Percentiles rank a stretch among this genome's conserved stretches.
Conservation (phyloP, 2,888 invertebrate species). For the Timandra comae region DNA sequence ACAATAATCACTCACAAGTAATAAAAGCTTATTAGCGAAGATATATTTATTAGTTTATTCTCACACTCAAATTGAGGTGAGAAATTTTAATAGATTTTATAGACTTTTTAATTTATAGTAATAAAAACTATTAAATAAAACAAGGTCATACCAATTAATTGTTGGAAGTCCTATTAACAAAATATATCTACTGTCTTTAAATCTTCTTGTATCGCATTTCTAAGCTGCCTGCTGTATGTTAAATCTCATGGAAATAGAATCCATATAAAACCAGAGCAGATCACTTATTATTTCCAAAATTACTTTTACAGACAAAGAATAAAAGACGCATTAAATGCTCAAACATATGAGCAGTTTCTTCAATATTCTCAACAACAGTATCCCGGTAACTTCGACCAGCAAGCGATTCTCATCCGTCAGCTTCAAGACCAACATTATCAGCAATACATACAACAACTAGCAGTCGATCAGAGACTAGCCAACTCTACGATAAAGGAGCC, state of each 20-base stretch:
- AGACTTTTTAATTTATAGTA: too few relatives aligned
- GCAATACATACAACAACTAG: slow-evolving; percentile 98
- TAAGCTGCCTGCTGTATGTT: too few relatives aligned
- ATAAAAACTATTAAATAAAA: too few relatives aligned
- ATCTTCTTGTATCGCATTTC: too few relatives aligned
- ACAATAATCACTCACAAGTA: too few relatives aligned
- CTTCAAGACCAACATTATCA: slow-evolving; percentile 99
- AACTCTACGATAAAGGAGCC: slow-evolving; percentile 48
- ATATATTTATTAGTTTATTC: too few relatives aligned
- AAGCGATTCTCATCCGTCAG: slow-evolving; percentile 94
- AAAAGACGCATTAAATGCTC: slow-evolving; percentile 97
- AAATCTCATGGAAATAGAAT: slow-evolving; percentile 19
- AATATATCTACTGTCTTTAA: too few relatives aligned
- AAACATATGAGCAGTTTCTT: slow-evolving; percentile 90
- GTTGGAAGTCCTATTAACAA: too few relatives aligned
- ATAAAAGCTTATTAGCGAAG: too few relatives aligned
- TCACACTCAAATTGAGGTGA: too few relatives aligned
- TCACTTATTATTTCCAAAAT: slow-evolving; percentile 1
- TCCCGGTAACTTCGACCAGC: slow-evolving; percentile 90
- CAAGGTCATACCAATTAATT: too few relatives aligned
- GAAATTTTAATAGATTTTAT: too few relatives aligned
- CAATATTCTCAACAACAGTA: slow-evolving; percentile 96
- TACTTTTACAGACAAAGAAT: slow-evolving; percentile 84
- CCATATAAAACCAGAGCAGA: slow-evolving; percentile 26
- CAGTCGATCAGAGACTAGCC: slow-evolving; percentile 63